Evolutionary conservation across 1,140 invertebrate genomes (phyloP), one percentile per base, ranked within the genome.

Genomic region (Dinoponera quadriceps): DNA sequence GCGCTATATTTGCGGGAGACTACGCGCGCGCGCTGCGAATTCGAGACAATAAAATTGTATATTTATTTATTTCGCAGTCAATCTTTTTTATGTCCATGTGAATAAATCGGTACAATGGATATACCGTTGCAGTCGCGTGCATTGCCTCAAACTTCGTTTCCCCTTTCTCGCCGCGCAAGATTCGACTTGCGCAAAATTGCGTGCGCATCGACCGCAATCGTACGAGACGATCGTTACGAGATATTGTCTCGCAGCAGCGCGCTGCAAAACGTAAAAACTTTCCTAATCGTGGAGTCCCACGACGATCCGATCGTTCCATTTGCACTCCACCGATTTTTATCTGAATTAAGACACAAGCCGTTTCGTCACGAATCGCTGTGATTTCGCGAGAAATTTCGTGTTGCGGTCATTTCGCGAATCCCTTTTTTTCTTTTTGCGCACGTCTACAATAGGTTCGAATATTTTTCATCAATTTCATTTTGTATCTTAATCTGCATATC

Each of bases 251-350:
- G 16, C 0, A 11, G n/a, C 11, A 38, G 51, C 16, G 69, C 33
- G 49, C 71, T 20, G 74, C 74, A 78, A 78, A 78, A 71, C 62
- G 33, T 20, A 54, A 81, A n/a, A 66, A 44, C 51, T 85, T 83
- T 85, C 68, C 38, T 74, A 60, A 48, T 51, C 69, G 38, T 9
- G 55, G 22, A 57, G 18, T 25, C 54, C 7, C 51, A 51, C 75
- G 65, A 80, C 51, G 51, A 80, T 48, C 33, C 20, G n/a, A 73
- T 84, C 49, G 25, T 75, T 65, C 49, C n/a, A 51, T 60, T 55
- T 29, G 63, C 51, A 25, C 44, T 38, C 54, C 27, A 38, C 48
- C 20, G 38, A 55, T 82, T 55, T 82, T 49, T 80, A 80, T 68
- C 49, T n/a, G 33, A 33, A 65, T 83, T 62, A 84, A 59, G 75